Evolutionary conservation across 2,797 vertebrate species (phyloP), one percentile per base, ranked within the genome.

Genomic region (Micromesistius poutassou): DNA sequence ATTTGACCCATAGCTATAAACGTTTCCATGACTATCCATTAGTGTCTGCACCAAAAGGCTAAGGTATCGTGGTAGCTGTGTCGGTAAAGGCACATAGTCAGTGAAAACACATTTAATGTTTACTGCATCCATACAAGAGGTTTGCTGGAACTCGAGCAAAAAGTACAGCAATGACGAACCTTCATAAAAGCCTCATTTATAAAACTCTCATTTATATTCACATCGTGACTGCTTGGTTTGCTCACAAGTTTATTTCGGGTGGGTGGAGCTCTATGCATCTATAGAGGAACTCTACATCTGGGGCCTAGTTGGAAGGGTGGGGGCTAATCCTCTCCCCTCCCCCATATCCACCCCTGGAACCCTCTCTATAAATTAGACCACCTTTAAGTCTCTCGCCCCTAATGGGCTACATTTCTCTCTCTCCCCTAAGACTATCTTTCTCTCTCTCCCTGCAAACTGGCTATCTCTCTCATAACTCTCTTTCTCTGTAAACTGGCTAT

Each of bases 371-470:
- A 42, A 38, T 38, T 38, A 38, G 55, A 25, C 55, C 55, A 62
- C 22, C 55, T 6, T 68, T 68, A 28, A 68, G 7, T 68, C 62
- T 10, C 62, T 68, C 8, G 3, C 62, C 22, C 55, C 55, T 25
- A 25, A n/a, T 10, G 8, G 22, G 55, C 62, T 28, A 10, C 62
- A 22, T 42, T 16, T 42, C 62, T 28, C 62, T 25, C 55, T 28
- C 25, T 25, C 62, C 14, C 55, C 55, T 62, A 62, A n/a, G 14
- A 1, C 50, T n/a, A 78, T 81, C 80, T 83, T 80, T 89, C 83
- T 82, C 78, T 80, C 77, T 84, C 85, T 84, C 22, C 14, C 0
- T 10, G 4, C 16, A 0, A 78, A 71, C 62, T 36, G 78, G 42
- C 42, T 50, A 50, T 55, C 50, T 55, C 50, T 55, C 50, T 55